These are phyloP conservation scores for Phalacrocorax pelagicus DNA, from an alignment of 2,113 vertebrate species.

Conservation along the genomic window DNA sequence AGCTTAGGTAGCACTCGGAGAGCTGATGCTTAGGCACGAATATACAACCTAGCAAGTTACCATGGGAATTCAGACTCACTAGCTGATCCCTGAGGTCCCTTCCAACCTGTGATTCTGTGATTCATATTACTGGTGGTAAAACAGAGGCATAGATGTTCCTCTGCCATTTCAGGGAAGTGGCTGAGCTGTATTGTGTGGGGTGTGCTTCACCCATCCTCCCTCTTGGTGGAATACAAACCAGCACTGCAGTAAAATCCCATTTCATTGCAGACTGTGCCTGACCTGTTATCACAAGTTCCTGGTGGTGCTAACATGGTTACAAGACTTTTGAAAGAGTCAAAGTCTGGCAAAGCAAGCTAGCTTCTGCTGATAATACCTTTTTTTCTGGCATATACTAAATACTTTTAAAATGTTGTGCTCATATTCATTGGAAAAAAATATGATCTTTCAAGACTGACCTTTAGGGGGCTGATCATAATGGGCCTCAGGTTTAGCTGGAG, in stretches of 20 bases:
- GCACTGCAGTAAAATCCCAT: background rate
- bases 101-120: too few relatives aligned
- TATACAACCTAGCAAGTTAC: background rate
- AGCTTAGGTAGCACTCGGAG: background rate
- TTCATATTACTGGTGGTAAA: background rate
- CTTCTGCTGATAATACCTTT: background rate
- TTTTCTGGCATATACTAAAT: background rate
- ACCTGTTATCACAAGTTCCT: background rate
- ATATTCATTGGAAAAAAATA: background rate
- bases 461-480: background rate
- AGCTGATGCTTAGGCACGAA: background rate
- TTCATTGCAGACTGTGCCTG: fast-evolving
- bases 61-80: background rate
- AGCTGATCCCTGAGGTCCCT: too few relatives aligned
- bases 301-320: background rate
- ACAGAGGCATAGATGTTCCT: background rate
- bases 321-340: background rate
- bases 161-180: background rate
- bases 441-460: background rate
- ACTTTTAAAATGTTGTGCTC: background rate
- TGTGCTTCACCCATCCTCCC: background rate
- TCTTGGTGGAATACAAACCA: background rate
- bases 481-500: background rate
- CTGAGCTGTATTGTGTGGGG: background rate
- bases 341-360: background rate